Base-by-base conservation (phyloP, 2,113 vertebrate species). In the Urocynchramus pylzowi region DNA sequence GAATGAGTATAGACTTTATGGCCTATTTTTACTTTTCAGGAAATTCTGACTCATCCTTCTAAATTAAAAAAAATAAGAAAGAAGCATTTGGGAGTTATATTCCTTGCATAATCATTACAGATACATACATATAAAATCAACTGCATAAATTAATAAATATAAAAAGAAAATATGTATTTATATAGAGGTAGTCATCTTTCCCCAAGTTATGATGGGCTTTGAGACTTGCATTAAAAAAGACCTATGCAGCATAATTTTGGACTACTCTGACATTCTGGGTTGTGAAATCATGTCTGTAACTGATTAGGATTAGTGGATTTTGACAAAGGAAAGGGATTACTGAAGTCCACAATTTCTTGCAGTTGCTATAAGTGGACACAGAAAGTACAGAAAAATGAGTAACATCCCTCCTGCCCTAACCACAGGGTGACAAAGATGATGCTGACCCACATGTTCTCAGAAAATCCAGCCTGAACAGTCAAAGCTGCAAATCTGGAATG, bases 11-110 rank as follows among this genome's bases (percentile, higher is more conserved):
- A 74, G 61, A 50, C 22, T 88, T 90, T 84, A 80, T 47, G 41
- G 71, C 41, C 57, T 87, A 77, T 45, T 77, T 77, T 89, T 84
- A 89, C 73, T 86, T 92, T 93, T 93, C 50, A 87, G 68, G 80
- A 95, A 93, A 80, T 68, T 52, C 68, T 54, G 53, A 80, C 56
- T 77, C 68, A 84, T 65, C 11, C 50, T 89, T 68, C 49, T 53
- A 84, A 68, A 49, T 67, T 10, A 49, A 84, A 52, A 53, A 15
- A 89, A 39, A 50, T 41, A 17, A 45, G 7, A 44, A 28, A 78
- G 27, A 24, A 16, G 9, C 42, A 71, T 79, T 70, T 73, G 39
- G 22, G 44, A 86, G 11, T 67, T 76, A 31, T 76, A n/a, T 42
- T 82, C 28, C 41, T 75, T 90, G 50, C 20, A 67, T 88, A 86